Evolutionary conservation across 2,113 vertebrate genomes (phyloP).

Genomic region (Diadophis punctatus): DNA sequence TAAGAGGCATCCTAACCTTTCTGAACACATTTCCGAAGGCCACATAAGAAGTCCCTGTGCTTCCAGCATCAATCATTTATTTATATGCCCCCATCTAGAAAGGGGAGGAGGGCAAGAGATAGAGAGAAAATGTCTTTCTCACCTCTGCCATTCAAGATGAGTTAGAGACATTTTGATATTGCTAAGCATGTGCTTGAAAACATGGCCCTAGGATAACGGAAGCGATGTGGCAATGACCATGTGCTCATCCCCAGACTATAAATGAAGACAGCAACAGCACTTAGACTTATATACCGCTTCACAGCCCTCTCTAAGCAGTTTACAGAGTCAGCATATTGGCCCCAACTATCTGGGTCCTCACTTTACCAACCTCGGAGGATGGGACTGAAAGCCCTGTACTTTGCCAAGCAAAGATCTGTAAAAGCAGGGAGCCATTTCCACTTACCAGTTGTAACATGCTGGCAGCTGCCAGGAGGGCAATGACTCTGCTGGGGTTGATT

Average conservation of each 20-base stretch:
- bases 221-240: background rate
- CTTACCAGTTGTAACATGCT: slow-evolving; percentile 96
- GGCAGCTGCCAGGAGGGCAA: slow-evolving; percentile 91
- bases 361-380: no score
- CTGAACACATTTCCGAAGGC: background rate
- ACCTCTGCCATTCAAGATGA: background rate
- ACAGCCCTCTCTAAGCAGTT: no score
- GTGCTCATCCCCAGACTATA: background rate
- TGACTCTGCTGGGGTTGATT: slow-evolving; percentile 90
- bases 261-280: no score
- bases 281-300: no score
- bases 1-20: background rate
- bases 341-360: no score
- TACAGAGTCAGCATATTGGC: no score
- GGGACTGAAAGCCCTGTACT: background rate
- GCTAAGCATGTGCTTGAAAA: background rate
- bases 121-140: background rate
- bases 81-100: background rate
- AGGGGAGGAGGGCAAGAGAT: background rate
- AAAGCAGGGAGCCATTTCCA: slow-evolving; percentile 4
- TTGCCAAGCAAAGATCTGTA: background rate
- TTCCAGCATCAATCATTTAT: background rate
- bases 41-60: background rate
- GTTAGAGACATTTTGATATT: background rate
- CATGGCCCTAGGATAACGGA: accelerated